Base-by-base conservation (phyloP, 2,888 invertebrate genomes). In the Amiota mariae region DNA sequence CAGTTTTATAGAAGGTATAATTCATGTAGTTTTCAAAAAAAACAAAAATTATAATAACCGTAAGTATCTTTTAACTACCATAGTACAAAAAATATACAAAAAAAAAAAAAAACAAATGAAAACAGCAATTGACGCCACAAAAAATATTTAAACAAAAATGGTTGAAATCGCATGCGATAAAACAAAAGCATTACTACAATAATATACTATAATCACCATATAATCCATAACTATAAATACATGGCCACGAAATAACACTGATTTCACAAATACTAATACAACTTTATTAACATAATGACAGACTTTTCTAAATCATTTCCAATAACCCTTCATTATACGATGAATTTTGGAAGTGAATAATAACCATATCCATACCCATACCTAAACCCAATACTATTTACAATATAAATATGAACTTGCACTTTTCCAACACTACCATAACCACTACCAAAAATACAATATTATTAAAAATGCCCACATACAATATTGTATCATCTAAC, bases 91-190 rank as follows among this genome's bases (percentile, higher is more conserved):
- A 36, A 63, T 12, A 46, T 36, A 8, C n/a, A 47, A 64, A 64
- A 47, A 6, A 64, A 9, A 64, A 9, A 47, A 64, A 64, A 47
- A 6, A 64, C n/a, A 64, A 9, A 13, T 13, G 47, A 12, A 24
- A 36, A 46, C 18, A 36, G 12, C 63, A 18, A 64, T 64, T 46
- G 49, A 36, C 36, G 36, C 36, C 36, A 36, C 24, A 24, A 24
- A 24, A 24, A 24, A 24, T 24, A 24, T 24, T 24, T 15, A 20
- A 46, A 48, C 49, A 36, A 59, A 71, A 70, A 72, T 57, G 47
- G 12, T n/a, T 54, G 10, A 54, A 54, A 54, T 54, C 54, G 54
- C 12, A 54, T 54, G n/a, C 36, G 36, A 36, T 36, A 36, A 36
- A 36, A n/a, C n/a, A n/a, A 36, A 36, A 6, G 6, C 24, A 24